A percentile compares a stretch with the other conserved stretches of the same genome.
phyloP scores from a whole-genome alignment of 2,888 invertebrate species.

The Yponomeuta malinellus region DNA sequence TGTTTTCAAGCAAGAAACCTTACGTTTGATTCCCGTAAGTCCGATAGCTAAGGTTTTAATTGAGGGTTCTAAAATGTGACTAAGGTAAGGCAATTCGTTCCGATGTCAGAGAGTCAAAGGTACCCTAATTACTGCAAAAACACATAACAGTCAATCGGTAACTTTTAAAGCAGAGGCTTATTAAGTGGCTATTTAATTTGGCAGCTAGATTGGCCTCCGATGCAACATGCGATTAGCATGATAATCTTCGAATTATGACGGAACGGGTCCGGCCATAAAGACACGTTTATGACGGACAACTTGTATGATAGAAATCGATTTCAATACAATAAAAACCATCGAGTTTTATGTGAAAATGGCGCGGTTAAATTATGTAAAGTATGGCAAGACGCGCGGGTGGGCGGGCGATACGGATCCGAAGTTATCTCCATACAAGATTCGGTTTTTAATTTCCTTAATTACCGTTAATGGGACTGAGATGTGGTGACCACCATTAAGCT shows the following conservation, averaged over 20 bases:
- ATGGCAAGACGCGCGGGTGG: constrained; percentile 57
- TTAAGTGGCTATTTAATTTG: neutral
- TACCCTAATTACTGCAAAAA: neutral
- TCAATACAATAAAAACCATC: constrained; percentile 10
- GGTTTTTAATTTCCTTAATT: constrained; percentile 67
- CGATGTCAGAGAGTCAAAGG: neutral
- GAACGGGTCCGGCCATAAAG: neutral
- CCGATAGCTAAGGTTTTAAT: too few species aligned
- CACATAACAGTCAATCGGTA: neutral
- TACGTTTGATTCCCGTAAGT: too few species aligned
- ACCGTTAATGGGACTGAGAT: constrained; percentile 57
- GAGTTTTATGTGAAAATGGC: constrained; percentile 12
- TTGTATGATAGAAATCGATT: constrained; percentile 14
- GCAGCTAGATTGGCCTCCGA: neutral
- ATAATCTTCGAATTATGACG: constrained; percentile 7
- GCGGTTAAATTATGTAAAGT: constrained; percentile 43
- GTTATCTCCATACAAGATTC: constrained; percentile 64
- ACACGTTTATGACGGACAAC: constrained; percentile 12
- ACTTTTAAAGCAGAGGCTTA: neutral
- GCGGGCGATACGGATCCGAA: constrained; percentile 58
- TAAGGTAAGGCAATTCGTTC: neutral
- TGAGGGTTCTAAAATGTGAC: too few species aligned
- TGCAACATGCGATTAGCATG: constrained; percentile 7
- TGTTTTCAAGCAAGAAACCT: too few species aligned
- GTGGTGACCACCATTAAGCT: neutral